A percentile compares a stretch with the other conserved stretches of the same genome.
These are phyloP conservation scores for Caenorhabditis sp. DNA, from an alignment of 2,888 invertebrate genomes.

Conservation along the genomic window DNA sequence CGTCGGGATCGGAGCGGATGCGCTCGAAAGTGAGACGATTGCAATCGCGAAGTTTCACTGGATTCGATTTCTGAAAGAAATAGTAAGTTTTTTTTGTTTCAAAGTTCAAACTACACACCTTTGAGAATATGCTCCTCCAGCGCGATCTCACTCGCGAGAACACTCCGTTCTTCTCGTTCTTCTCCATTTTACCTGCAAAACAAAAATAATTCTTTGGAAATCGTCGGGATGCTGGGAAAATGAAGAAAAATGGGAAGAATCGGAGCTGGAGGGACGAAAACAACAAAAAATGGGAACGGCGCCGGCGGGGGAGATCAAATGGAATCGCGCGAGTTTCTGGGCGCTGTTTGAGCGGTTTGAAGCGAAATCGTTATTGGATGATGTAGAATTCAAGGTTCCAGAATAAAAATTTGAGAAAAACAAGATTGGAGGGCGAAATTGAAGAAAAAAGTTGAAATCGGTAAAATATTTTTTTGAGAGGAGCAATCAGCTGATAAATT, in stretches of 20 bases:
- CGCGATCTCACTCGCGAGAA: slow-evolving; percentile 62
- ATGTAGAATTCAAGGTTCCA: not conserved
- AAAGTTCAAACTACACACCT: slow-evolving; percentile 42
- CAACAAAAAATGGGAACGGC: not conserved
- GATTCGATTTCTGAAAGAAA: slow-evolving; percentile 55
- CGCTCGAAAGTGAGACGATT: slow-evolving; percentile 48
- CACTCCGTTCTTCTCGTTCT: slow-evolving; percentile 64
- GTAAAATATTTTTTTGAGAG: too few species aligned
- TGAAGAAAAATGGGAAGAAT: slow-evolving; percentile 27
- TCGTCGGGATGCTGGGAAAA: slow-evolving; percentile 7
- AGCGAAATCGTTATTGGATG: too few species aligned
- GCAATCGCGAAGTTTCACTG: slow-evolving; percentile 61
- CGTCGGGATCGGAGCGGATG: slow-evolving; percentile 54
- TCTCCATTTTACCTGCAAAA: slow-evolving; percentile 58
- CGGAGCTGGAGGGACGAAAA: slow-evolving; percentile 4
- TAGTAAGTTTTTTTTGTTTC: too few species aligned
- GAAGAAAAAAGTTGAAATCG: too few species aligned
- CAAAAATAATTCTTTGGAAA: not conserved
- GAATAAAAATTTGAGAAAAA: not conserved
- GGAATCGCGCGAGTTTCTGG: not conserved
- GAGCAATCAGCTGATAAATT: too few species aligned
- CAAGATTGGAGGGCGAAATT: too few species aligned
- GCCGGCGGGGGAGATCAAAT: slow-evolving; percentile 5
- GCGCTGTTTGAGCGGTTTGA: too few species aligned
- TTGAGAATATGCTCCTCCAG: slow-evolving; percentile 67